Evolutionary conservation across 2,113 vertebrate genomes (phyloP), one percentile per base, ranked within the genome.

Genomic region (Salvelinus alpinus): DNA sequence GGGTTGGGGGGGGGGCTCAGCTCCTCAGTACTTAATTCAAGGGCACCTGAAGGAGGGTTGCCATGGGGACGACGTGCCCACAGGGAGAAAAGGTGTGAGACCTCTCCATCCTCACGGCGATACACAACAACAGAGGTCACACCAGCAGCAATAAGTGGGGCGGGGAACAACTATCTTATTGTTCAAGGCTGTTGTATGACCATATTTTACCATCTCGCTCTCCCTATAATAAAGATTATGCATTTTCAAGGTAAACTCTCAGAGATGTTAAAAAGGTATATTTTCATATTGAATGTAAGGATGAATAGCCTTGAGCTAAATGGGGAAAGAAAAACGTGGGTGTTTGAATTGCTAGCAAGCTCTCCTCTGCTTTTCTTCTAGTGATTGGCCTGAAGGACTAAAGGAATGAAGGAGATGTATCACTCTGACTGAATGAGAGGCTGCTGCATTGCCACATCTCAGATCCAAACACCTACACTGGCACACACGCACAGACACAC

Each of bases 11-110:
- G 9, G 47, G 34, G 34, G 34, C 34, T 34, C 38, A 44, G 38
- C 38, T 44, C 69, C 44, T 57, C 74, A 71, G 73, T 67, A 54
- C 34, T 85, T 80, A 76, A n/a, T 81, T 77, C 54, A 83, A 89
- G 72, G 80, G 72, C 64, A 83, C 13, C 69, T 71, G 1, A 16
- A 66, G 64, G 77, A 70, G 44, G 57, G 71, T 78, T 75, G 78
- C 57, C 73, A 82, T 80, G 78, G 89, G 85, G 71, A 82, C 60
- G 22, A 24, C 16, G 18, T 66, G 44, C n/a, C 68, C 68, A 25
- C 34, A 70, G n/a, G 44, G 68, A 29, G 20, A 48, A 47, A 44
- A 22, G 25, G 24, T 66, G 64, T 14, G 25, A 16, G 24, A 66
- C 64, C 64, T 29, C 25, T 24, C 64, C 14, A 29, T 27, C 12